phyloP scores from a whole-genome alignment of 2,113 vertebrate genomes.

The Zapornia atra region DNA sequence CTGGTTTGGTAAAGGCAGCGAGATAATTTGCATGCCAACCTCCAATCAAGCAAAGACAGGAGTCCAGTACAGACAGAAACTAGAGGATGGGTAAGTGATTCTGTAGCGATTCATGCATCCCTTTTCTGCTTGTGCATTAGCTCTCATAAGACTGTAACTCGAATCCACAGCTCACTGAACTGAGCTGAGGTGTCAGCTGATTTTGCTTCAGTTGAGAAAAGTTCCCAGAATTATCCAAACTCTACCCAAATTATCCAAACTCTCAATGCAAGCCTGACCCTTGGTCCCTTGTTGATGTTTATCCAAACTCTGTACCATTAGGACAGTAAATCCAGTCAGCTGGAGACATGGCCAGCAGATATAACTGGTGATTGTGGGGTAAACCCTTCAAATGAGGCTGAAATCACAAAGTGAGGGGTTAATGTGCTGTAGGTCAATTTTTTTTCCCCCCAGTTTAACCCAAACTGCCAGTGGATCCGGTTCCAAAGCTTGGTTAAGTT shows the following conservation, averaged over 20 bases:
- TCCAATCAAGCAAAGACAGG: background rate
- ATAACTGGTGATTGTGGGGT: background rate
- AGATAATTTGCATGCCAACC: background rate
- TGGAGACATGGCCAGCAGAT: background rate
- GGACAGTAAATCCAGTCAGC: background rate
- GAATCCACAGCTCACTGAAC: background rate
- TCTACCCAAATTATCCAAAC: too few species aligned
- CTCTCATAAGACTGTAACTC: background rate
- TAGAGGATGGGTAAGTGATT: background rate
- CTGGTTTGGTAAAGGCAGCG: background rate
- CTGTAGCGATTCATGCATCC: background rate
- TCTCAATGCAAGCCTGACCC: background rate
- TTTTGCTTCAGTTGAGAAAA: background rate
- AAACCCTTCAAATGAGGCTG: background rate
- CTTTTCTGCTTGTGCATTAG: background rate
- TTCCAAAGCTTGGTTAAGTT: conserved; percentile 26
- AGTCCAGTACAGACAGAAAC: background rate
- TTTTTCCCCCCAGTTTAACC: background rate
- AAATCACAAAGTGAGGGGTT: background rate
- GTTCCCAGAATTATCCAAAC: background rate
- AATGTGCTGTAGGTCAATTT: background rate
- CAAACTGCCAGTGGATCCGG: conserved; percentile 29
- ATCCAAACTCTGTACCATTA: background rate
- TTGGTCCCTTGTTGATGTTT: background rate
- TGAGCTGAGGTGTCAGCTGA: background rate